Evolutionary conservation across 2,888 invertebrate species (phyloP).

Genomic region (Latheticus oryzae): DNA sequence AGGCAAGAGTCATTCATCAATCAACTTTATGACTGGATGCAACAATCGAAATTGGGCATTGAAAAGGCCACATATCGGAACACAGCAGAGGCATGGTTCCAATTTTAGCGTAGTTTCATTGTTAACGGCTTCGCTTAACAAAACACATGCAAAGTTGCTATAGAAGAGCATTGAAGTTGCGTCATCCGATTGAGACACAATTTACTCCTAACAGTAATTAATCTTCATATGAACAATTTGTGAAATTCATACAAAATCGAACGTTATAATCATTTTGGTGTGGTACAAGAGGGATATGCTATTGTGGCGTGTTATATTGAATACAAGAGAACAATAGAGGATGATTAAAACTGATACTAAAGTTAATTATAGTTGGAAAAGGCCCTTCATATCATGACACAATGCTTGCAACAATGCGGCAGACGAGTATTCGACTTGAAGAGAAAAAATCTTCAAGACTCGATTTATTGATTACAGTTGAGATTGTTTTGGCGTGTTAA

Average conservation of each 20-base stretch:
- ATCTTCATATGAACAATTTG: conserved; percentile 38
- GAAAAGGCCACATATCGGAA: conserved; percentile 29
- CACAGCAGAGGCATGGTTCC: conserved; percentile 21
- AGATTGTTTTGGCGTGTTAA: conserved; percentile 4
- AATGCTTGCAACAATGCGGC: conserved; percentile 31
- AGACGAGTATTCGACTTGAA: conserved; percentile 7
- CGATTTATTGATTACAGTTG: conserved; percentile 9
- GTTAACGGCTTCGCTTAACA: conserved; percentile 13
- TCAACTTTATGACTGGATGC: conserved; percentile 30
- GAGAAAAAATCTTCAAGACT: conserved; percentile 6
- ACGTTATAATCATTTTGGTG: conserved; percentile 35
- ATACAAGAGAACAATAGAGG: conserved; percentile 37
- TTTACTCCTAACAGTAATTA: conserved; percentile 35
- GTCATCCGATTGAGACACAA: conserved; percentile 31
- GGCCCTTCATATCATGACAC: conserved; percentile 29
- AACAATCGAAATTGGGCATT: conserved; percentile 28
- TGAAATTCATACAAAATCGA: conserved; percentile 38
- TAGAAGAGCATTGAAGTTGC: conserved; percentile 32
- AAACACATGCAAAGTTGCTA: conserved; percentile 23
- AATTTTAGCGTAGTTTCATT: conserved; percentile 21
- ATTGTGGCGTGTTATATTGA: conserved; percentile 37
- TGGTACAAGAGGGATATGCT: conserved; percentile 35
- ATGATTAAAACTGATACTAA: conserved; percentile 39
- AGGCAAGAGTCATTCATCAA: conserved; percentile 29
- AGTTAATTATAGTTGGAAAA: conserved; percentile 37